These are phyloP conservation scores for Ameiurus melas DNA, from an alignment of 2,113 vertebrate genomes.

Conservation along the genomic window DNA sequence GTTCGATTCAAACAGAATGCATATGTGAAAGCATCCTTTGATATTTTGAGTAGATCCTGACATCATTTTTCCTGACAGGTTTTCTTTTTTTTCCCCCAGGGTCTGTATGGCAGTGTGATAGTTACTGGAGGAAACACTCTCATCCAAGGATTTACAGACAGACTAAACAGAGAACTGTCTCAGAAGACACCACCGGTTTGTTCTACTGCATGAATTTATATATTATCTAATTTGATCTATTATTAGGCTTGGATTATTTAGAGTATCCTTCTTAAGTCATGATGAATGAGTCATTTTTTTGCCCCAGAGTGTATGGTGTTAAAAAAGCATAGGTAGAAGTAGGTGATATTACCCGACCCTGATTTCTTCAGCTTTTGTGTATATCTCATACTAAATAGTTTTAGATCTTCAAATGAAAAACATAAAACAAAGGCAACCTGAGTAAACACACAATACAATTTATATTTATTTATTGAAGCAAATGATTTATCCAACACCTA, in stretches of 20 bases:
- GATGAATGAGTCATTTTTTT: background rate
- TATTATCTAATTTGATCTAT: background rate
- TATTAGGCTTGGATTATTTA: background rate
- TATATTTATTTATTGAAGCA: too few species aligned
- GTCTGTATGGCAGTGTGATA: constrained; percentile 96
- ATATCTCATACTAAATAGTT: too few species aligned
- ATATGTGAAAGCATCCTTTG: background rate
- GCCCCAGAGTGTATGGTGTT: background rate
- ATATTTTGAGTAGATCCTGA: background rate
- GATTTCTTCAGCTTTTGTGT: too few species aligned
- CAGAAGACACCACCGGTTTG: constrained; percentile 97
- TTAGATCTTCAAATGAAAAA: too few species aligned
- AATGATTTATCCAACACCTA: too few species aligned
- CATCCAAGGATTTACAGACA: constrained; percentile 96
- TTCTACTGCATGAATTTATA: background rate
- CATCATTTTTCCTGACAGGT: background rate
- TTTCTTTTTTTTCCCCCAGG: constrained; percentile 66
- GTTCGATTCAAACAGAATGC: background rate
- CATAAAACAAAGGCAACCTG: too few species aligned
- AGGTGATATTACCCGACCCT: background rate
- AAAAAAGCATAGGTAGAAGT: background rate
- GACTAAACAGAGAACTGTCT: constrained; percentile 93
- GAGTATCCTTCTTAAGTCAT: background rate
- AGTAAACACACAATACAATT: too few species aligned
- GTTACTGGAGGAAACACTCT: constrained; percentile 97